Percentiles rank a stretch among this genome's conserved stretches.
These are phyloP conservation scores for Aporrectodea caliginosa DNA, from an alignment of 1,140 invertebrate genomes.

Conservation along the genomic window DNA sequence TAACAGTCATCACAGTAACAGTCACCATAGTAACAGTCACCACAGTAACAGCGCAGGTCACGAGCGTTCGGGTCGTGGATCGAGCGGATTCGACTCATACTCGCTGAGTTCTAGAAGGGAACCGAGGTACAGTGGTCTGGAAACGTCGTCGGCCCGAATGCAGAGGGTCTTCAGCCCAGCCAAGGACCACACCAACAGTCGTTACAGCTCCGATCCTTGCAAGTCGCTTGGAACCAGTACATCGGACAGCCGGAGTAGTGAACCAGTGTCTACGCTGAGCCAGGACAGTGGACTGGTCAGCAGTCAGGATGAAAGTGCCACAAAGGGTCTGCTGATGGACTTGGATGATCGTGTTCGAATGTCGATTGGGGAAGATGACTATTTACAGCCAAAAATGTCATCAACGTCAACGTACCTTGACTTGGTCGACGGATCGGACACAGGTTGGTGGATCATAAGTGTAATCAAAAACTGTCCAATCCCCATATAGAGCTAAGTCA, in stretches of 20 bases:
- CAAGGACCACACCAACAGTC: slow-evolving; percentile 41
- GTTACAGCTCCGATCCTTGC: slow-evolving; percentile 70
- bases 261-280: neutral
- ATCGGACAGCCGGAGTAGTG: neutral
- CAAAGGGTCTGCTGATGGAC: neutral
- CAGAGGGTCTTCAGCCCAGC: neutral
- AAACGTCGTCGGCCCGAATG: neutral
- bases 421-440: slow-evolving; percentile 56
- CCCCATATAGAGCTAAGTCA: no score
- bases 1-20: no score
- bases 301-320: neutral
- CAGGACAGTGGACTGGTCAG: neutral
- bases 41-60: neutral
- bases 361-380: slow-evolving; percentile 86
- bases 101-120: neutral
- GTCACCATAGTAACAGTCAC: no score
- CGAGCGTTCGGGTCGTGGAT: neutral
- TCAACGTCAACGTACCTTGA: slow-evolving; percentile 76
- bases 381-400: slow-evolving; percentile 83
- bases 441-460: neutral
- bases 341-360: neutral
- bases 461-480: no score
- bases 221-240: slow-evolving; percentile 59
- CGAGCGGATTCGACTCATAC: neutral
- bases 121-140: neutral